phyloP scores from a whole-genome alignment of 2,888 invertebrate genomes.

The Caenorhabditis angaria region DNA sequence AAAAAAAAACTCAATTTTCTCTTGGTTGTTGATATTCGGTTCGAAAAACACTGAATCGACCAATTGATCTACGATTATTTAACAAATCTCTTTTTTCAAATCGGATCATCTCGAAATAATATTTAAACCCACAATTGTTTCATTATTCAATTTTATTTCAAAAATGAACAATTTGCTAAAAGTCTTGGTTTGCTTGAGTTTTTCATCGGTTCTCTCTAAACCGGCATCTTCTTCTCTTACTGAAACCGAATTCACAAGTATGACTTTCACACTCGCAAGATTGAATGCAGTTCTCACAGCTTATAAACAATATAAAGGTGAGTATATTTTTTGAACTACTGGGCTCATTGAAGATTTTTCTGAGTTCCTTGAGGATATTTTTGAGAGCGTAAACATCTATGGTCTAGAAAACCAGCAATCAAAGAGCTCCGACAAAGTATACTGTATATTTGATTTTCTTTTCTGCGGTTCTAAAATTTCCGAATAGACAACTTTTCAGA shows the following conservation, averaged over 20 bases:
- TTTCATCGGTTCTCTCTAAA: neutral
- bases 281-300: constrained; percentile 33
- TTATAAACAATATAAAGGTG: constrained; percentile 22
- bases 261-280: constrained; percentile 25
- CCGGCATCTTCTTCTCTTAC: constrained; percentile 9
- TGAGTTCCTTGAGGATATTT: too few relatives aligned
- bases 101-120: neutral
- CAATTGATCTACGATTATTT: neutral
- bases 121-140: neutral
- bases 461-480: too few relatives aligned
- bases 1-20: too few relatives aligned
- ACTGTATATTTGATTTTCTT: too few relatives aligned
- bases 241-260: constrained; percentile 28
- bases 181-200: neutral
- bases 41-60: neutral
- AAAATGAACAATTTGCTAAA: neutral
- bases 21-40: too few relatives aligned
- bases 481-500: constrained; percentile 10
- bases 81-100: neutral
- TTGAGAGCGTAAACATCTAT: too few relatives aligned
- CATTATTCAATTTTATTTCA: neutral
- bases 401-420: too few relatives aligned
- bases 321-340: neutral
- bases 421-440: too few relatives aligned
- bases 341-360: neutral